phyloP scores from a whole-genome alignment of 1,140 invertebrate species.

The Ylistrum balloti region DNA sequence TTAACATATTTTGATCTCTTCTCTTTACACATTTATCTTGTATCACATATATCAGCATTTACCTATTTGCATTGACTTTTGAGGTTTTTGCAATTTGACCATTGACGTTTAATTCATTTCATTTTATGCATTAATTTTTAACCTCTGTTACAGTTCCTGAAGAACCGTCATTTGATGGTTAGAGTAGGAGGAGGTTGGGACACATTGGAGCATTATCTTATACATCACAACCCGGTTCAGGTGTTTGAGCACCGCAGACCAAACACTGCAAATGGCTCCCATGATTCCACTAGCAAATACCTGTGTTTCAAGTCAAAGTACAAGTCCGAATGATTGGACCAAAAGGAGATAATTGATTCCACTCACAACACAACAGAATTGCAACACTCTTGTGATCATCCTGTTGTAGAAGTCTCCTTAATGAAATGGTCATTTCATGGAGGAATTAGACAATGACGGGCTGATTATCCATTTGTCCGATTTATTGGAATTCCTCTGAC shows the following conservation, averaged over 20 bases:
- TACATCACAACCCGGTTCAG: conserved; percentile 96
- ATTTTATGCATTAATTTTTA: neutral
- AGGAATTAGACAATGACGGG: too few relatives aligned
- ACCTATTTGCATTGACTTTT: too few relatives aligned
- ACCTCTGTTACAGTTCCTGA: conserved; percentile 72
- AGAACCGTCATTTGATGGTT: conserved; percentile 94
- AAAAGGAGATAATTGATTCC: neutral
- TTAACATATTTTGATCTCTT: too few relatives aligned
- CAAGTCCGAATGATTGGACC: conserved; percentile 48
- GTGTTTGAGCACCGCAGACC: conserved; percentile 74
- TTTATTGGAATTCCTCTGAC: too few relatives aligned
- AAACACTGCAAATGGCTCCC: conserved; percentile 57
- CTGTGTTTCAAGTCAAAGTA: conserved; percentile 70
- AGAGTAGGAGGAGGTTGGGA: conserved; percentile 98
- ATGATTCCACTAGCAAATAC: conserved; percentile 62
- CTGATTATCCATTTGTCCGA: too few relatives aligned
- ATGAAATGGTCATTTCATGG: too few relatives aligned
- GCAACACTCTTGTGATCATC: neutral
- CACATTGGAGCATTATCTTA: conserved; percentile 96
- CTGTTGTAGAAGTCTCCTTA: neutral
- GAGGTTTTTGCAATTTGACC: too few relatives aligned
- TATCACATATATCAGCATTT: too few relatives aligned
- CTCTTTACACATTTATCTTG: too few relatives aligned
- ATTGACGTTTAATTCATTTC: too few relatives aligned
- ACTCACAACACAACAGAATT: neutral